Evolutionary conservation across 2,888 invertebrate species (phyloP), one percentile per base, ranked within the genome.

Genomic region (Tipula unca): DNA sequence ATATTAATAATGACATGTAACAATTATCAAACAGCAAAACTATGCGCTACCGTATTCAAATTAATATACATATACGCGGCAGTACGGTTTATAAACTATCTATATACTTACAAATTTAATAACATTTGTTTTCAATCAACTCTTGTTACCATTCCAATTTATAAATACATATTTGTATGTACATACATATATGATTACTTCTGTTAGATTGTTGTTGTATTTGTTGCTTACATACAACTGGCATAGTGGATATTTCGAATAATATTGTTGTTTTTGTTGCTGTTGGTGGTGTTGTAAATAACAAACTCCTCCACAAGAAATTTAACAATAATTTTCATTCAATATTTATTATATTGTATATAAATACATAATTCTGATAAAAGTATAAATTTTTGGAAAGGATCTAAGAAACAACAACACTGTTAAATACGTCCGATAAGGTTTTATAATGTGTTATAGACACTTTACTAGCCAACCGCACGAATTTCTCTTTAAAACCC

Each of bases 121-220:
- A 69, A 69, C 25, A 69, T 69, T 69, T 69, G 69, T 69, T 69
- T 69, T 69, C 69, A 69, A 69, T 69, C 69, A 69, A 69, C 69
- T 69, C 69, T 69, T 69, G 69, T 69, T 69, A 69, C 69, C 69
- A 69, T 20, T 69, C 14, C 25, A 69, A 25, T 69, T 69, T 69
- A 13, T 69, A 13, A 1, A 1, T 42, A 48, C n/a, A 39, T 2
- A 8, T 69, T 69, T 69, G 25, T 69, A 25, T 0, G 3, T 69
- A 2, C 10, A 69, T 1, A 69, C 13, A 25, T 13, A 20, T 25
- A 25, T n/a, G 25, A 69, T 69, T 69, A 25, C 25, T 69, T 25
- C 20, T 69, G 8, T n/a, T n/a, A n/a, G n/a, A n/a, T n/a, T 32
- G 32, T 25, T 69, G 25, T 69, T 13, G 10, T 3, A 10, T 69